Evolutionary conservation across 2,797 vertebrate species (phyloP).

Genomic region (Enteromius thamalakanensis): DNA sequence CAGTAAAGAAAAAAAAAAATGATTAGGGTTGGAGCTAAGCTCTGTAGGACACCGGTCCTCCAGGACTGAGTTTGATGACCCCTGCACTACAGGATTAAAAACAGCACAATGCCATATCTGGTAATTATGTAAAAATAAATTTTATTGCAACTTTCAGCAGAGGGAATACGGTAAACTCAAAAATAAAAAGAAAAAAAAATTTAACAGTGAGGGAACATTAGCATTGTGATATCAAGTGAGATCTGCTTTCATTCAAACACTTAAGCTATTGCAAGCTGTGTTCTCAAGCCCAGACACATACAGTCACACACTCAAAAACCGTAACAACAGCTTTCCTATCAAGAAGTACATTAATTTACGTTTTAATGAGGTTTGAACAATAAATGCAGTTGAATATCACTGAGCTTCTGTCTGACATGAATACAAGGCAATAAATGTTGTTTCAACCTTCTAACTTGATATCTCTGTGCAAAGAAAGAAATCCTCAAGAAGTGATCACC

Average conservation of each 20-base stretch:
- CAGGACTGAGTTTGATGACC: too few species aligned
- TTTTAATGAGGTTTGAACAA: conserved; percentile 36
- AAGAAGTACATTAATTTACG: conserved; percentile 28
- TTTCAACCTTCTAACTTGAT: conserved; percentile 39
- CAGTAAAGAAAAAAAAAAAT: too few species aligned
- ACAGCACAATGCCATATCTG: conserved; percentile 44
- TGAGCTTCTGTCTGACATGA: conserved; percentile 15
- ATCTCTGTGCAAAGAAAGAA: conserved; percentile 50
- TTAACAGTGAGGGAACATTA: conserved; percentile 47
- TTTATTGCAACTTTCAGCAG: conserved; percentile 93
- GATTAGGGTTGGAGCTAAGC: too few species aligned
- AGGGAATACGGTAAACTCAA: conserved; percentile 74
- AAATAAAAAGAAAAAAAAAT: conserved; percentile 49
- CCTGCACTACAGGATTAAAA: not conserved
- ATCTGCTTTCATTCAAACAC: conserved; percentile 58
- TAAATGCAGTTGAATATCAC: conserved; percentile 25
- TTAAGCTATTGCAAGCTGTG: conserved; percentile 35
- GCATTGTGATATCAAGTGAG: conserved; percentile 45
- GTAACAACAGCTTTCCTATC: conserved; percentile 18
- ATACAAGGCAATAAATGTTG: conserved; percentile 38
- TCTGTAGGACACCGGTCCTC: too few species aligned
- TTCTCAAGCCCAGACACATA: not conserved
- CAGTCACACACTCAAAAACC: conserved; percentile 7
- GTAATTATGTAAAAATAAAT: conserved; percentile 92
- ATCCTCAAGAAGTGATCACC: conserved; percentile 13